Percentiles rank a stretch among this genome's conserved stretches.
Evolutionary conservation across 2,797 vertebrate genomes (phyloP).

Genomic region (Sus cebifrons): DNA sequence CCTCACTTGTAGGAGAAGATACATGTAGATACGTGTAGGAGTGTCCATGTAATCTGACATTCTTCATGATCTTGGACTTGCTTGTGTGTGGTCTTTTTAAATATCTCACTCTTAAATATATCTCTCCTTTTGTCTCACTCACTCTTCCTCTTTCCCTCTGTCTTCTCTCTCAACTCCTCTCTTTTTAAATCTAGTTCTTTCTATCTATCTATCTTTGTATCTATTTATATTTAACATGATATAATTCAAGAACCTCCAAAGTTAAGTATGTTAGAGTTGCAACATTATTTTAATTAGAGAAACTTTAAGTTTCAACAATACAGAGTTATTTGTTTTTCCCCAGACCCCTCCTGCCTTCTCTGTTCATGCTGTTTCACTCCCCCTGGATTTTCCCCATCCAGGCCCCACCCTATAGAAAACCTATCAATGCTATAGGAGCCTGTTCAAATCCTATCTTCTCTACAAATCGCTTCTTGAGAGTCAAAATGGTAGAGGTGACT

Average conservation of each 20-base stretch:
- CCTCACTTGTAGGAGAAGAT: background rate
- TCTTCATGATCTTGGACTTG: background rate
- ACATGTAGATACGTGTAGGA: no score
- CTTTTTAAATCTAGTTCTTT: background rate
- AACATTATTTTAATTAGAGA: background rate
- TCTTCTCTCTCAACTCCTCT: background rate
- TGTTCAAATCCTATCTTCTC: background rate
- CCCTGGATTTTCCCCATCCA: background rate
- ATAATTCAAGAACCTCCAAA: background rate
- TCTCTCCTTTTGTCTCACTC: background rate
- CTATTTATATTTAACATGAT: background rate
- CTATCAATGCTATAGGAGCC: background rate
- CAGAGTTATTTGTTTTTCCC: background rate
- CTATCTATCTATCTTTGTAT: background rate
- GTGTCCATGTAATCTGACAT: background rate
- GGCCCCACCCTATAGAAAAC: background rate
- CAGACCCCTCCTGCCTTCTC: background rate
- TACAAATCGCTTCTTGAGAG: background rate
- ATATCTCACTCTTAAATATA: background rate
- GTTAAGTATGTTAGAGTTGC: slow-evolving; percentile 2
- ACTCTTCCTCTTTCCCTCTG: background rate
- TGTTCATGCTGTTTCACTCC: background rate
- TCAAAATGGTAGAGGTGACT: background rate
- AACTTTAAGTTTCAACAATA: background rate
- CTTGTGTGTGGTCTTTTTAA: background rate